Conservation (phyloP, 2,888 invertebrate species). For the Andrena fulva region DNA sequence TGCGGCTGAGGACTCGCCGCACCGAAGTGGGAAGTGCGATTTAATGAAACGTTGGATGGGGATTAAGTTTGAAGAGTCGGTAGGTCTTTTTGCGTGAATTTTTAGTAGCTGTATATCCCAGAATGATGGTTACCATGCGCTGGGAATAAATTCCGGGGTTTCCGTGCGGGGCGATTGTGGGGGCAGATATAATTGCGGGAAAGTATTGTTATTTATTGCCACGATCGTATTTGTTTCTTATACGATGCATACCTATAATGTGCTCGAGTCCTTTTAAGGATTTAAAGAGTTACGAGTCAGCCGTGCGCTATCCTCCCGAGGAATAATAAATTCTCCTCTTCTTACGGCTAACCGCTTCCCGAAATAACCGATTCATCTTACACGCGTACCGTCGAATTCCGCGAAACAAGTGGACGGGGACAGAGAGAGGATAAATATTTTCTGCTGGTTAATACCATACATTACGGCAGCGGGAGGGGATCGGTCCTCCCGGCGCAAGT, state of each 20-base stretch:
- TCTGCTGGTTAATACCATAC: slow-evolving; percentile 44
- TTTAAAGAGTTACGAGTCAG: not conserved
- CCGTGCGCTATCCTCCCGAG: not conserved
- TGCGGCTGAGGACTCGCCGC: not conserved
- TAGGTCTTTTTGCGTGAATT: not conserved
- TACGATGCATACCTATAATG: not conserved
- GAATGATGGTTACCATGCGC: too few species aligned
- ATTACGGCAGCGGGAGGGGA: slow-evolving; percentile 5
- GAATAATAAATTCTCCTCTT: slow-evolving; percentile 34
- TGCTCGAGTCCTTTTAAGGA: not conserved
- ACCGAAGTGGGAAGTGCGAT: not conserved
- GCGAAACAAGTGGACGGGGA: slow-evolving; percentile 15
- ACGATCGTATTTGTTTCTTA: not conserved
- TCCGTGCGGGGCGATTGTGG: too few species aligned
- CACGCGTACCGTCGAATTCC: slow-evolving; percentile 34
- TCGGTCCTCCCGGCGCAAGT: slow-evolving; percentile 21
- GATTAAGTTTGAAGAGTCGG: not conserved
- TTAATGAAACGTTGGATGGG: slow-evolving; percentile 15
- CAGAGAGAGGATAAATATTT: slow-evolving; percentile 40
- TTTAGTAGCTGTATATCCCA: not conserved
- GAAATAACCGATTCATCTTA: slow-evolving; percentile 15
- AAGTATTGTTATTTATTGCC: too few species aligned
- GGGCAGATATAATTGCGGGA: too few species aligned
- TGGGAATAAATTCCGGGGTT: too few species aligned
- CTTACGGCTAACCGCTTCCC: not conserved